Evolutionary conservation across 1,140 invertebrate genomes (phyloP).

Genomic region (Teleopsis dalmanni): DNA sequence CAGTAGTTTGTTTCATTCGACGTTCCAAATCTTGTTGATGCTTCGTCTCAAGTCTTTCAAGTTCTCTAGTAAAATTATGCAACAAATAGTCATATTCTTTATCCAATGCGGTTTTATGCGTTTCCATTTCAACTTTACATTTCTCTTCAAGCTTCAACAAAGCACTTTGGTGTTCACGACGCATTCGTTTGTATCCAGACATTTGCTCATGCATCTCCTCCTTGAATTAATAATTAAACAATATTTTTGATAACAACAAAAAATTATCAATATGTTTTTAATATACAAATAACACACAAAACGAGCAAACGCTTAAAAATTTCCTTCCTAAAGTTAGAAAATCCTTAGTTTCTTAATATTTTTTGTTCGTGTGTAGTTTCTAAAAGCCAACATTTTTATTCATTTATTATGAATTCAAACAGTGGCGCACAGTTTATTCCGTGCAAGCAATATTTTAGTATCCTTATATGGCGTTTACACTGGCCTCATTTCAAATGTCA

Average conservation of each 20-base stretch:
- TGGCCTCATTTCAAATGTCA: no score
- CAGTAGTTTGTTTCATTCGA: slow-evolving; percentile 79
- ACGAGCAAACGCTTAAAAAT: no score
- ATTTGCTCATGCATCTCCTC: slow-evolving; percentile 99
- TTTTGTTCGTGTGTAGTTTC: no score
- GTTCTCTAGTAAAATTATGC: slow-evolving; percentile 83
- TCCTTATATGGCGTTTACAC: no score
- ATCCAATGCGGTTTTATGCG: slow-evolving; percentile 88
- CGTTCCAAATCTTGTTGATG: slow-evolving; percentile 87
- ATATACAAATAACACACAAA: background rate
- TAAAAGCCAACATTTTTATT: no score
- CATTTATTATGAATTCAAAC: no score
- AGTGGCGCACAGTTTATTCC: no score
- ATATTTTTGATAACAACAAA: background rate
- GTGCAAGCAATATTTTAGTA: no score
- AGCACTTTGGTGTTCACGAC: slow-evolving; percentile 93
- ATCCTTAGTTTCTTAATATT: no score
- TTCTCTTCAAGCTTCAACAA: slow-evolving; percentile 86
- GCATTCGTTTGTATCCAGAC: slow-evolving; percentile 97
- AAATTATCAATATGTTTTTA: background rate
- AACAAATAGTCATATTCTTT: slow-evolving; percentile 93
- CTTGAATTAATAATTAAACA: slow-evolving; percentile 17
- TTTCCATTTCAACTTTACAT: slow-evolving; percentile 94
- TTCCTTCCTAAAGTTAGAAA: no score
- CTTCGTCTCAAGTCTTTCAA: slow-evolving; percentile 81